Evolutionary conservation across 2,888 invertebrate species (phyloP).

Genomic region (Lasioglossum leucozonium): DNA sequence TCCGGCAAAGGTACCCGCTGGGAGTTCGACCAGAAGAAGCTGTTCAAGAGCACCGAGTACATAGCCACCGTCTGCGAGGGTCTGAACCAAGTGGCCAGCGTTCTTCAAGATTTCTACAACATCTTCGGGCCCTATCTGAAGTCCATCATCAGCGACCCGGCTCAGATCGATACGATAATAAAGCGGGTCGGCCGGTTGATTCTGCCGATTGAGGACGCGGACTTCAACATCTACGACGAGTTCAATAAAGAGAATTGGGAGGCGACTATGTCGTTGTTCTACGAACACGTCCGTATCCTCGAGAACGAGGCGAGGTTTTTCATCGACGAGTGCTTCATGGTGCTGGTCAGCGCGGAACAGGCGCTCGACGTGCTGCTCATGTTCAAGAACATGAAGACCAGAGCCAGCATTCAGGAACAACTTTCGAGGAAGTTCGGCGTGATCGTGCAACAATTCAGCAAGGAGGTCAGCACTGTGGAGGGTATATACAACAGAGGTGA

Average conservation of each 20-base stretch:
- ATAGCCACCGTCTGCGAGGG: slow-evolving; percentile 92
- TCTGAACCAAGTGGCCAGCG: slow-evolving; percentile 91
- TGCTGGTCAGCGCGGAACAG: slow-evolving; percentile 92
- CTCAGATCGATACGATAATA: slow-evolving; percentile 93
- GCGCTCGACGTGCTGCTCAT: slow-evolving; percentile 92
- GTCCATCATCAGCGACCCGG: slow-evolving; percentile 94
- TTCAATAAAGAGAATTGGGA: slow-evolving; percentile 95
- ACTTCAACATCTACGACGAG: slow-evolving; percentile 93
- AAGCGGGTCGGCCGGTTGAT: slow-evolving; percentile 92
- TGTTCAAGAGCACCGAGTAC: slow-evolving; percentile 95
- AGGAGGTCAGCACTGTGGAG: slow-evolving; percentile 91
- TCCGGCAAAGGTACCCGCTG: slow-evolving; percentile 94
- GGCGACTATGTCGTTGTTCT: slow-evolving; percentile 91
- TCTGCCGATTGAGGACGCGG: slow-evolving; percentile 89
- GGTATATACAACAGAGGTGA: slow-evolving; percentile 88
- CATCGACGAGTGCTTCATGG: slow-evolving; percentile 94
- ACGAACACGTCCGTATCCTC: slow-evolving; percentile 89
- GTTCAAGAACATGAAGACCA: slow-evolving; percentile 92
- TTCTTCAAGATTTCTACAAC: slow-evolving; percentile 94
- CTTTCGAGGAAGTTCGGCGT: slow-evolving; percentile 93
- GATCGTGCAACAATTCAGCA: slow-evolving; percentile 93
- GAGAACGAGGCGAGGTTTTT: slow-evolving; percentile 94
- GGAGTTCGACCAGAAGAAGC: slow-evolving; percentile 94
- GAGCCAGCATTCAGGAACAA: slow-evolving; percentile 90
- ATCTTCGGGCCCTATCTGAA: slow-evolving; percentile 95